Evolutionary conservation across 2,888 invertebrate species (phyloP).

Genomic region (Tenthredo livida): DNA sequence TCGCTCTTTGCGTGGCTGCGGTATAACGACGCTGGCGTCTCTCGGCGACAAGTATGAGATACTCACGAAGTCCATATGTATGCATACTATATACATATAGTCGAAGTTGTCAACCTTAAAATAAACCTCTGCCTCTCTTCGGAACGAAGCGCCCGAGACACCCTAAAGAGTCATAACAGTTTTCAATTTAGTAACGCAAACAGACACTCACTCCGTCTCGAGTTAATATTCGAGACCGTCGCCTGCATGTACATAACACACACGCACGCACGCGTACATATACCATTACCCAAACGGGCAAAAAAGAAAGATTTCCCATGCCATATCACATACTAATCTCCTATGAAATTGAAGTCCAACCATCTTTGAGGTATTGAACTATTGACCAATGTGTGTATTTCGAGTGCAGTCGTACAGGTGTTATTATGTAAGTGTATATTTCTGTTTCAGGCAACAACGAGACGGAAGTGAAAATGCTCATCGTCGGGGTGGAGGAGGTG

Average conservation of each 20-base stretch:
- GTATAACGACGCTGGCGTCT: neutral
- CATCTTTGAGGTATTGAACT: neutral
- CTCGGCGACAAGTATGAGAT: neutral
- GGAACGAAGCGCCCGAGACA: slow-evolving; percentile 58
- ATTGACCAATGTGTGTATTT: neutral
- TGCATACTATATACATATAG: neutral
- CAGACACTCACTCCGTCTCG: slow-evolving; percentile 61
- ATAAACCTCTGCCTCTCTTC: slow-evolving; percentile 61
- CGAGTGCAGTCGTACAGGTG: neutral
- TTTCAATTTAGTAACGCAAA: slow-evolving; percentile 72
- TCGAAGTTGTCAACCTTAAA: slow-evolving; percentile 67
- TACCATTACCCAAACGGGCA: too few relatives aligned
- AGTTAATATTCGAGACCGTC: slow-evolving; percentile 60
- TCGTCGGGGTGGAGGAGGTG: neutral
- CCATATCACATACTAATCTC: too few relatives aligned
- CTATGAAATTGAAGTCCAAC: too few relatives aligned
- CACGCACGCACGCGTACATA: too few relatives aligned
- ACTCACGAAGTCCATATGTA: neutral
- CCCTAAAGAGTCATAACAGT: slow-evolving; percentile 69
- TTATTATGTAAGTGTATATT: neutral
- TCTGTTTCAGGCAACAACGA: slow-evolving; percentile 38
- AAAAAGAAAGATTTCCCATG: too few relatives aligned
- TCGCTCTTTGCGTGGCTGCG: neutral
- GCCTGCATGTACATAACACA: neutral
- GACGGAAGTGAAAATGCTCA: slow-evolving; percentile 28